Base-by-base conservation (phyloP, 2,888 invertebrate species). In the Noctua janthe region DNA sequence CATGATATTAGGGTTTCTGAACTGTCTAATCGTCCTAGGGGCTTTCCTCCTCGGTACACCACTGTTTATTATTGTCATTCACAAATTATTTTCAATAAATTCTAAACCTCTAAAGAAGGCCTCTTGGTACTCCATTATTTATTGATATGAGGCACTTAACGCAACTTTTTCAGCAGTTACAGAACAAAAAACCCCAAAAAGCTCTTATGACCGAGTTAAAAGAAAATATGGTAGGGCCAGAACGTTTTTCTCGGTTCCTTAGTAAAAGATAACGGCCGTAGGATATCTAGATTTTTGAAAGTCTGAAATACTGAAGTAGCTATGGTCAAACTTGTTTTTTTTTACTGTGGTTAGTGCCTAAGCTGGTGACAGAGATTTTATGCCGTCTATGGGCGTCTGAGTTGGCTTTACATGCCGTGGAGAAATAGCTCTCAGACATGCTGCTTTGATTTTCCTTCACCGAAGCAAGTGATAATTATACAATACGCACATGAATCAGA, bases 161-260 rank as follows among this genome's bases (percentile, higher is more conserved):
- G 17, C 23, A 56, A 35, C 43, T 73, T 17, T 74, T 74, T 15
- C 17, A 11, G n/a, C 17, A 49, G 47, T 47, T 76, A 20, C 15
- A 39, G 76, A 59, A 59, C n/a, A 76, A 75, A 49, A 75, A 8
- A 23, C 17, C 0, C 11, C 76, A 74, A 74, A 54, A 71, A 43
- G 15, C 35, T 49, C 39, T 10, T 39, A n/a, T 0, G 59, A 4
- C 17, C 5, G 15, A 51, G 49, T 76, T 39, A 10, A 51, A 51
- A 2, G 49, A 76, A 76, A 76, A 51, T 76, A 39, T 49, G n/a
- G 10, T 1, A n/a, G n/a, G 35, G 7, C 23, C 17, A 20, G 17
- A 76, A 62, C 20, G 10, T 29, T 10, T 75, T 62, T 15, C 49
- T 62, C 6, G 7, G 43, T 49, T 43, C 7, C 11, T 23, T 29